Base-by-base conservation (phyloP, 2,113 vertebrate genomes). In the Pyrgilauda ruficollis region DNA sequence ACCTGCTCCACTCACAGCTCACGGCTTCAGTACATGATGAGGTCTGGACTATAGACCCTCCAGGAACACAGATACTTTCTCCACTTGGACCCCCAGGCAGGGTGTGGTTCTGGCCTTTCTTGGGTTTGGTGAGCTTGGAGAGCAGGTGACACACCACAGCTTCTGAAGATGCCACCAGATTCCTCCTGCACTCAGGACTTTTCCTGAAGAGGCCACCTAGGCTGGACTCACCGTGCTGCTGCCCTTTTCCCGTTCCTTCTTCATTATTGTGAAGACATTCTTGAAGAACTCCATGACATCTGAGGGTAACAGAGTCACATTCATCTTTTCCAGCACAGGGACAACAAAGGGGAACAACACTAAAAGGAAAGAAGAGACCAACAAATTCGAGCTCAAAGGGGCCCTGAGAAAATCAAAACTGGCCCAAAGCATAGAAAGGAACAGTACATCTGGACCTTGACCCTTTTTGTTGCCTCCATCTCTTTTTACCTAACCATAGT, bases 321-420 rank as follows among this genome's bases (percentile, higher is more conserved):
- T 97, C 63, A 98, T 33, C 96, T 97, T 98, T 12, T 97, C 84
- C 55, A 99, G 58, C 37, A 98, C 2, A 7, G 97, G 97, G 18
- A 2, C 15, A 39, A 97, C 0, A 17, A 97, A 98, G 10, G 98
- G 98, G 81, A 98, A 98, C 31, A 98, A 8, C 53, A 93, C 98
- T 99, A 87, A 28, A 83, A 89, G 30, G 20, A 78, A 63, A 73
- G 23, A 67, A 47, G 23, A 61, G 10, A 73, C 58, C 33, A 39
- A 56, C 1, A 2, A 7, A 24, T 30, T 63, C 69, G 46, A 46
- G 46, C 20, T 33, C 24, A 55, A 33, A 66, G 13, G 6, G 17
- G 10, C 2, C 17, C 27, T 1, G 9, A 53, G 28, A 83, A 73
- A 89, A 41, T 52, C 7, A n/a, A 46, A 92, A 69, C 10, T 43